Conservation (phyloP, 2,113 vertebrate genomes). For the Hassar affinis region DNA sequence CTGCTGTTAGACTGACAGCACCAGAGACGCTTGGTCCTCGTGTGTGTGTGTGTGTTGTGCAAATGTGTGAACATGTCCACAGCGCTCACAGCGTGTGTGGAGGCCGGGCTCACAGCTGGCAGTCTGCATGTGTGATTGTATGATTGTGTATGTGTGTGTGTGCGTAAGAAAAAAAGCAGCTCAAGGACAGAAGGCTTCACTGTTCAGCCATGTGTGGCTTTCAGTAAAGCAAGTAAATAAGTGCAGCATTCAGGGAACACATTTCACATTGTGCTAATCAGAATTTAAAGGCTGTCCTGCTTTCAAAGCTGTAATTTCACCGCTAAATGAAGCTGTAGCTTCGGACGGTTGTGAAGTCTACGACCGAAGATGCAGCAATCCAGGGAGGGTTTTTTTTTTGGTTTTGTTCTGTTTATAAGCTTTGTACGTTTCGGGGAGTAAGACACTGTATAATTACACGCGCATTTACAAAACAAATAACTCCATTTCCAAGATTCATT, state of each 20-base stretch:
- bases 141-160: conserved; percentile 52
- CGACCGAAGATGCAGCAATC: background rate
- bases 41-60: conserved; percentile 21
- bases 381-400: background rate
- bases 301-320: background rate
- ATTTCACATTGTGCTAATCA: background rate
- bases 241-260: background rate
- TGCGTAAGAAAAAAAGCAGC: conserved; percentile 13
- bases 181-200: conserved; percentile 34
- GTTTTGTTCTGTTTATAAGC: too few relatives aligned
- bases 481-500: background rate
- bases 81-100: conserved; percentile 26
- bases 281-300: background rate
- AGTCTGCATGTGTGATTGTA: conserved; percentile 64
- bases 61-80: conserved; percentile 39
- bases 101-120: conserved; percentile 39
- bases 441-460: background rate
- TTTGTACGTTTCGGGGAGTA: background rate
- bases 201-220: conserved; percentile 15
- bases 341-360: conserved; percentile 6
- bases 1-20: conserved; percentile 29
- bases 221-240: conserved; percentile 21
- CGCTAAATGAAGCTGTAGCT: background rate
- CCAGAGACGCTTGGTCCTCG: conserved; percentile 23
- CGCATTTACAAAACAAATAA: background rate